phyloP scores from a whole-genome alignment of 1,140 invertebrate genomes.

The Capitella teleta region DNA sequence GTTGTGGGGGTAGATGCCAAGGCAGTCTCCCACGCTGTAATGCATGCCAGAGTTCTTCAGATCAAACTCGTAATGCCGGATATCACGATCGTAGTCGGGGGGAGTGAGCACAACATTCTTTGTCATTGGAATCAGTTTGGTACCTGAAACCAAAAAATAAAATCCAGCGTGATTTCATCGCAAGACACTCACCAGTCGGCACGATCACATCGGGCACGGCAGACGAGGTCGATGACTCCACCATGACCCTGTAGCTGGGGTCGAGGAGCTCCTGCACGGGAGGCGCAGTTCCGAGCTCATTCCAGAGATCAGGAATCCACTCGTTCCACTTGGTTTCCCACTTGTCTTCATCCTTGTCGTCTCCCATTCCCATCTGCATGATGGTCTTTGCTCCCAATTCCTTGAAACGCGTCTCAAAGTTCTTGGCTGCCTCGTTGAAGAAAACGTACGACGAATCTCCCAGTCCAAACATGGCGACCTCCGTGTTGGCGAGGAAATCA shows the following conservation, averaged over 20 bases:
- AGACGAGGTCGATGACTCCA: slow-evolving; percentile 2
- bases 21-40: slow-evolving; percentile 13
- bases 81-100: slow-evolving; percentile 13
- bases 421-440: slow-evolving; percentile 12
- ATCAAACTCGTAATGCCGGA: slow-evolving; percentile 15
- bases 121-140: slow-evolving; percentile 9
- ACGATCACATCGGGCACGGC: slow-evolving; percentile 6
- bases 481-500: slow-evolving; percentile 9
- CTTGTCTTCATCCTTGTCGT: slow-evolving; percentile 9
- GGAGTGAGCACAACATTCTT: slow-evolving; percentile 14
- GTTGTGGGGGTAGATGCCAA: slow-evolving; percentile 14
- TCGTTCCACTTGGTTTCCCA: slow-evolving; percentile 14
- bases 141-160: slow-evolving; percentile 4
- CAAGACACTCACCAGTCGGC: slow-evolving; percentile 1
- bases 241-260: slow-evolving; percentile 9
- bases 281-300: slow-evolving; percentile 11
- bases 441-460: slow-evolving; percentile 12
- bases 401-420: slow-evolving; percentile 6
- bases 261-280: slow-evolving; percentile 10
- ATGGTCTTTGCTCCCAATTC: slow-evolving; percentile 9
- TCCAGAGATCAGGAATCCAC: slow-evolving; percentile 14
- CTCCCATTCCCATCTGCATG: slow-evolving; percentile 8
- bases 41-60: slow-evolving; percentile 6
- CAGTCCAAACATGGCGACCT: slow-evolving; percentile 14
- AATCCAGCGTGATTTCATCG: neutral